phyloP scores from a whole-genome alignment of 2,888 invertebrate species.

The Caenorhabditis japonica region DNA sequence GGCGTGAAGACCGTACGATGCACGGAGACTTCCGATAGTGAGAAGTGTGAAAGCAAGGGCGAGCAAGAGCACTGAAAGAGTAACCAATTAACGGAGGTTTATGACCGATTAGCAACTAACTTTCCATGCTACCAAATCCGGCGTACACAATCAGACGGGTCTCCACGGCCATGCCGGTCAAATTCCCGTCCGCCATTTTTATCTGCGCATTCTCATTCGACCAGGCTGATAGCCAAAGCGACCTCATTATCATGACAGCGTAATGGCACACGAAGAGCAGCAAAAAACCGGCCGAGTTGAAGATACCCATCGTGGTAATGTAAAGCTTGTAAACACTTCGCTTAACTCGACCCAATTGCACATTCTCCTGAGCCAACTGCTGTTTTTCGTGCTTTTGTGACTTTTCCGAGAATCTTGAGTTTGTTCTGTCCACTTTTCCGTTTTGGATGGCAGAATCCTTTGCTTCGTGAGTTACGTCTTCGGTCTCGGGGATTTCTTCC shows the following conservation, averaged over 20 bases:
- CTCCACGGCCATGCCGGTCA: conserved; percentile 14
- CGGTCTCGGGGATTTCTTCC: conserved; percentile 7
- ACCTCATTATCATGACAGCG: conserved; percentile 43
- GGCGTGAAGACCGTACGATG: conserved; percentile 70
- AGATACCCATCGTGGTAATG: conserved; percentile 85
- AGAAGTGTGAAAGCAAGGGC: conserved; percentile 55
- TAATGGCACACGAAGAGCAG: conserved; percentile 83
- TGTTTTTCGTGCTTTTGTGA: neutral
- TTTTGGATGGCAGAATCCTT: neutral
- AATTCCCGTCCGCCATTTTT: conserved; percentile 9
- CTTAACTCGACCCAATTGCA: conserved; percentile 88
- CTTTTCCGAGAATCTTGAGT: conserved; percentile 29
- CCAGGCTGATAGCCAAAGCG: conserved; percentile 58
- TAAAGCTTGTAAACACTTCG: conserved; percentile 90
- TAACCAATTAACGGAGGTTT: too few relatives aligned
- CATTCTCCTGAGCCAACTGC: conserved; percentile 82
- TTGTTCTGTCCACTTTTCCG: conserved; percentile 24
- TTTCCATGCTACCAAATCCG: conserved; percentile 44
- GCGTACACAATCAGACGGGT: conserved; percentile 47
- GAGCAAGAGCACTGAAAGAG: conserved; percentile 59
- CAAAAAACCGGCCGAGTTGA: conserved; percentile 83
- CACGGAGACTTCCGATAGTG: conserved; percentile 53
- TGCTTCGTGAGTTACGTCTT: conserved; percentile 6
- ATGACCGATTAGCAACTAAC: conserved; percentile 41
- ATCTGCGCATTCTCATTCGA: conserved; percentile 53